phyloP scores from a whole-genome alignment of 2,113 vertebrate species.

The Hemicordylus capensis region DNA sequence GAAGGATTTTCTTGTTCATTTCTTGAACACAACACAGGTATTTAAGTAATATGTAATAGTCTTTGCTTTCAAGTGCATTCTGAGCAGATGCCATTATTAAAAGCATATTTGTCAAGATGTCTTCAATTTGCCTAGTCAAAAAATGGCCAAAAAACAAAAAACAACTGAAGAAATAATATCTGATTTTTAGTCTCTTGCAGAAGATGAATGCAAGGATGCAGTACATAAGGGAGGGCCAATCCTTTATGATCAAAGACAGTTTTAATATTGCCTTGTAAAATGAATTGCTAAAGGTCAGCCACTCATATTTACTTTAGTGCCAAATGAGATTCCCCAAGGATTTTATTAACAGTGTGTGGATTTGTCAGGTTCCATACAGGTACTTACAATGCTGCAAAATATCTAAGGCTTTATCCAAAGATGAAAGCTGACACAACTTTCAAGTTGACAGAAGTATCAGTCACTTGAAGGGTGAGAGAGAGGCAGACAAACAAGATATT shows the following conservation, averaged over 20 bases:
- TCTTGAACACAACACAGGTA: slow-evolving; percentile 67
- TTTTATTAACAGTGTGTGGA: slow-evolving; percentile 44
- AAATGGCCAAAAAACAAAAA: not conserved
- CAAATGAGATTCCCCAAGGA: not conserved
- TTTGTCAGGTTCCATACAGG: slow-evolving; percentile 52
- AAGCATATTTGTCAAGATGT: not conserved
- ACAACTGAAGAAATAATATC: not conserved
- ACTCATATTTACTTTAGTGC: not conserved
- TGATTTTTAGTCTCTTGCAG: not conserved
- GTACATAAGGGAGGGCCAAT: not conserved
- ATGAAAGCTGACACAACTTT: slow-evolving; percentile 62
- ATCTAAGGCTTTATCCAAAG: slow-evolving; percentile 39
- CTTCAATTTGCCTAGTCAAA: slow-evolving; percentile 5
- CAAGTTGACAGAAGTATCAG: slow-evolving; percentile 53
- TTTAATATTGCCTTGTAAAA: slow-evolving; percentile 40
- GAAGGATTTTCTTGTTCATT: slow-evolving; percentile 89
- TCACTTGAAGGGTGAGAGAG: slow-evolving; percentile 50
- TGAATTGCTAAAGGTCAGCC: slow-evolving; percentile 23
- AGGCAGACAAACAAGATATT: slow-evolving; percentile 39
- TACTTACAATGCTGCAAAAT: slow-evolving; percentile 37
- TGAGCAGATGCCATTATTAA: not conserved
- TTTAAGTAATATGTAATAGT: slow-evolving; percentile 61
- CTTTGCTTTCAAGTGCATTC: slow-evolving; percentile 48
- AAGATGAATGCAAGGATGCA: not conserved
- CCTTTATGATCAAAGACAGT: slow-evolving; percentile 14